Base-by-base conservation (phyloP, 2,888 invertebrate genomes). In the Acanthosepion esculentum region DNA sequence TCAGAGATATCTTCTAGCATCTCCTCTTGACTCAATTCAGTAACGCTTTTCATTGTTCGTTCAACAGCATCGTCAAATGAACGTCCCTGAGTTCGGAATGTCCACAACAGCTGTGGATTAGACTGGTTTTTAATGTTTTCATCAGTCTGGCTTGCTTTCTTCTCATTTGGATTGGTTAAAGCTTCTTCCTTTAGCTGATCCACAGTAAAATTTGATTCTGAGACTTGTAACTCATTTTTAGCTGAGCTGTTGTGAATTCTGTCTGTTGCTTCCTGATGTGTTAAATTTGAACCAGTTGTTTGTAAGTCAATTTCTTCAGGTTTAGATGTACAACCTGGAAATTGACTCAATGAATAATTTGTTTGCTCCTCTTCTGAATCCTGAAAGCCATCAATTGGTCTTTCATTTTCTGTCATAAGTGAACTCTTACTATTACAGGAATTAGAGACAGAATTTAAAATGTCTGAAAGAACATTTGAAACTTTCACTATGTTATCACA, bases 1-100 rank as follows among this genome's bases (percentile, higher is more conserved):
- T 48, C 55, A 29, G 48, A 23, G 29, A 59, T 7, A 1, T 33
- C 41, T 94, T 55, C 94, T 18, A 18, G 2, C 59, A 41, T 23
- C 26, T 92, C 50, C 48, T 92, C 92, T 48, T n/a, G 48, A 53
- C 93, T 48, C n/a, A n/a, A n/a, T 48, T 94, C 94, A 15, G 18
- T 94, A 33, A 53, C 5, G 15, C 94, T 29, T 29, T 53, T 41
- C 94, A 94, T 94, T 64, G 94, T 94, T 15, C 33, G 50, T 55
- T 94, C 94, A 64, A 94, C 94, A 20, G 94, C 94, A 29, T 53
- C 64, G 12, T 94, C 64, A 94, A 94, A 94, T n/a, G 33, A n/a
- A 4, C 59, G 64, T 33, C 94, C 64, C 26, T 94, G 94, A 4
- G 94, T 94, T 94, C 59, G 10, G 93, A 53, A 93, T 4, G 93